Conservation (phyloP, 2,888 invertebrate genomes). For the Eupithecia insigniata region DNA sequence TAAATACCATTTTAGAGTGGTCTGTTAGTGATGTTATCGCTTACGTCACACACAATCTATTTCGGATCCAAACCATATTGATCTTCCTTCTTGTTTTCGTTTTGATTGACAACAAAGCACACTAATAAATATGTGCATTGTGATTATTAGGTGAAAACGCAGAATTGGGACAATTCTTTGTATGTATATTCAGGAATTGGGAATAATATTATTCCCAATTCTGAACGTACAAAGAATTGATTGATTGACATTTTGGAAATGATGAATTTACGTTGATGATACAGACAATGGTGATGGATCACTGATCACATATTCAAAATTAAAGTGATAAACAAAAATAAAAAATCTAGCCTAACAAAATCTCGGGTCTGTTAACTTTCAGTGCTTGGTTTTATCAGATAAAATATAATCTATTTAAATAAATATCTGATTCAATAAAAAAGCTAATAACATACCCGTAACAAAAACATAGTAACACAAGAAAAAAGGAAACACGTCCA, state of each 20-base stretch:
- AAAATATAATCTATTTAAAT: neutral
- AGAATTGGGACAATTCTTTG: no score
- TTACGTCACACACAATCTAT: neutral
- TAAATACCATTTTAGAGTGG: neutral
- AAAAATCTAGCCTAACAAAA: neutral
- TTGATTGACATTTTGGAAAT: neutral
- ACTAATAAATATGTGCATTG: neutral
- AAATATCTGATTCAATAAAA: neutral
- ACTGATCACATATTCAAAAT: neutral
- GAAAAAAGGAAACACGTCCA: slow-evolving; percentile 1
- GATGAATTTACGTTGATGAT: neutral
- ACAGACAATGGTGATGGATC: neutral
- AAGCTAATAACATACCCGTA: neutral
- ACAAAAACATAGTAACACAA: neutral
- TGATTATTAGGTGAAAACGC: no score
- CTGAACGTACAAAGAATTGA: no score
- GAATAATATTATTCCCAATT: no score
- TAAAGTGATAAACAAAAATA: neutral
- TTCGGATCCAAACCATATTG: neutral
- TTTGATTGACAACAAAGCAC: neutral
- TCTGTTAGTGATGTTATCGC: neutral
- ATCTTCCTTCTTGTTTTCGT: neutral
- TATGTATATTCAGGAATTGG: no score
- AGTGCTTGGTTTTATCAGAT: neutral
- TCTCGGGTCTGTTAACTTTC: neutral